Percentiles rank a stretch among this genome's conserved stretches.
These are phyloP conservation scores for Vanacampus margaritifer DNA, from an alignment of 2,113 vertebrate species.

Conservation along the genomic window DNA sequence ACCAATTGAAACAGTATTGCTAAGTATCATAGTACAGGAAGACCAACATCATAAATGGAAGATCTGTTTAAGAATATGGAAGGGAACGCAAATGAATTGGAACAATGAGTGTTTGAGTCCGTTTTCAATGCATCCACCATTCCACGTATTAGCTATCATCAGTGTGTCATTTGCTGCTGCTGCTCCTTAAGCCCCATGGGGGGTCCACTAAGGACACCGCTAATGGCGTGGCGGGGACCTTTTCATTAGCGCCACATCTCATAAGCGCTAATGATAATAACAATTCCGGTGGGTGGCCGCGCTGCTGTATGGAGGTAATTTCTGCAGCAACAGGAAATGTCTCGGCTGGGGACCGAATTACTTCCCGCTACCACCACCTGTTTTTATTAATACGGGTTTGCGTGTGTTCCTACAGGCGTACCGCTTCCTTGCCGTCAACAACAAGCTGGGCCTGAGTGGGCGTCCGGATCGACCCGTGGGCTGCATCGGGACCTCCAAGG, in stretches of 20 bases:
- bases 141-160: not conserved
- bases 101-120: not conserved
- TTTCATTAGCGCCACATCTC: constrained; percentile 47
- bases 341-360: constrained; percentile 23
- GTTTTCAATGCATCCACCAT: not conserved
- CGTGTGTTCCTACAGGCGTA: constrained; percentile 82
- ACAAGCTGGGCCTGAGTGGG: constrained; percentile 91
- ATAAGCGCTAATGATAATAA: constrained; percentile 40
- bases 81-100: too few species aligned
- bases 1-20: not conserved
- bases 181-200: constrained; percentile 5
- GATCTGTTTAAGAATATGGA: too few species aligned
- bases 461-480: constrained; percentile 92
- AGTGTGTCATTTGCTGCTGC: not conserved
- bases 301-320: constrained; percentile 44
- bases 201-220: constrained; percentile 32
- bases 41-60: too few species aligned
- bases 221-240: constrained; percentile 39
- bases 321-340: constrained; percentile 36
- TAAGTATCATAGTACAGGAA: too few species aligned
- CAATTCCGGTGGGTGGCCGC: constrained; percentile 18
- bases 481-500: constrained; percentile 97
- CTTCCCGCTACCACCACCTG: not conserved
- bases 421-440: constrained; percentile 89
- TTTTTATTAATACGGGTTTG: constrained; percentile 7